Evolutionary conservation across 1,140 invertebrate species (phyloP).

Genomic region (Luehdorfia chinensis): DNA sequence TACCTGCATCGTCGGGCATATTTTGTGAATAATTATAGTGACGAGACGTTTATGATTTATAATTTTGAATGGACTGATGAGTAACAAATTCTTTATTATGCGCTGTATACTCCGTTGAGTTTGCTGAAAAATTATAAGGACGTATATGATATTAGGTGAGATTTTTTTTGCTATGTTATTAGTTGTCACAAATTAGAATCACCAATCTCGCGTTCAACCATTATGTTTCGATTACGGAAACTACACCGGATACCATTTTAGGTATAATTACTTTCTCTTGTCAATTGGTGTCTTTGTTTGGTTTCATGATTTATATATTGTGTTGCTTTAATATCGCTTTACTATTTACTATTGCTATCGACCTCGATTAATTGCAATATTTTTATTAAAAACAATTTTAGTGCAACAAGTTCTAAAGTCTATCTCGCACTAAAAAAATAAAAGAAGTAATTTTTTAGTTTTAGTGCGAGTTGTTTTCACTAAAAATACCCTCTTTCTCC

Average conservation of each 20-base stretch:
- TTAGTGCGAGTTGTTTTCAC: too few species aligned
- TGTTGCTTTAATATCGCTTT: too few species aligned
- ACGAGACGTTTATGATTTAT: slow-evolving; percentile 44
- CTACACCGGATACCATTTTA: slow-evolving; percentile 12
- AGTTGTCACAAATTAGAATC: slow-evolving; percentile 21
- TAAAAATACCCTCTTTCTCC: too few species aligned
- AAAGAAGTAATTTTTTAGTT: too few species aligned
- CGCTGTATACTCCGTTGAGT: slow-evolving; percentile 29
- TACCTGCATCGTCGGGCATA: slow-evolving; percentile 67
- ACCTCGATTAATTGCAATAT: too few species aligned
- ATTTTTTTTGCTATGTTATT: slow-evolving; percentile 52
- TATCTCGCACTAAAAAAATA: too few species aligned
- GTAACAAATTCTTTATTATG: slow-evolving; percentile 43
- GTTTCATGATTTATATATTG: slow-evolving; percentile 12
- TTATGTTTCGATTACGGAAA: slow-evolving; percentile 7
- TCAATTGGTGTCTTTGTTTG: slow-evolving; percentile 12
- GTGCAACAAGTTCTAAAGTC: too few species aligned
- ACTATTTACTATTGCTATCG: too few species aligned
- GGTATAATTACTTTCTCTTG: slow-evolving; percentile 14
- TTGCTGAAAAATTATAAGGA: slow-evolving; percentile 19
- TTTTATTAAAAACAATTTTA: too few species aligned
- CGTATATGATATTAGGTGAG: slow-evolving; percentile 28
- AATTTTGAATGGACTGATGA: slow-evolving; percentile 41
- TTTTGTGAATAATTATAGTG: slow-evolving; percentile 62
- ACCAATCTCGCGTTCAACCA: slow-evolving; percentile 5